Evolutionary conservation across 2,888 invertebrate species (phyloP).

Genomic region (Drosophila cracens): DNA sequence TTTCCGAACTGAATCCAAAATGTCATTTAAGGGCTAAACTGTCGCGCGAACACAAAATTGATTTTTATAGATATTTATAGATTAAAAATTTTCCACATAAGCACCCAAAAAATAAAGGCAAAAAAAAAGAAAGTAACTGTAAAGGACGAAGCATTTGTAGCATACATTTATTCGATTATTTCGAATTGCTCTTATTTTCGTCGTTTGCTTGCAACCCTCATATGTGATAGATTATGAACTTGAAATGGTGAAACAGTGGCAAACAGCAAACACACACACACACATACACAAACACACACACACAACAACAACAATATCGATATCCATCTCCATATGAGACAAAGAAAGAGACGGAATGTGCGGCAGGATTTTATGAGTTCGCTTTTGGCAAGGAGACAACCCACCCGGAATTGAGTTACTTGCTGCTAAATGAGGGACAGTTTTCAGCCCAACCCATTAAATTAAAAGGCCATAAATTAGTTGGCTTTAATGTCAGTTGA

Average conservation of each 20-base stretch:
- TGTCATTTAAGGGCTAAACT: slow-evolving; percentile 61
- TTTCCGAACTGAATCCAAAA: slow-evolving; percentile 37
- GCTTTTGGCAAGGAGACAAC: slow-evolving; percentile 41
- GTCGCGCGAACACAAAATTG: slow-evolving; percentile 78
- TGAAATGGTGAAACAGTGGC: slow-evolving; percentile 66
- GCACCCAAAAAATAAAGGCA: slow-evolving; percentile 47
- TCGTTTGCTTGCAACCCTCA: slow-evolving; percentile 64
- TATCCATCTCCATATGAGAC: slow-evolving; percentile 21
- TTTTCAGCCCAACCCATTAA: slow-evolving; percentile 83
- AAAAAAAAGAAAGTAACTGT: slow-evolving; percentile 19
- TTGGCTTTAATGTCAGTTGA: slow-evolving; percentile 80
- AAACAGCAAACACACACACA: slow-evolving; percentile 28
- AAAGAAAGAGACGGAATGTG: slow-evolving; percentile 18
- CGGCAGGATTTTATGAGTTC: slow-evolving; percentile 49
- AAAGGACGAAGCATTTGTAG: slow-evolving; percentile 56
- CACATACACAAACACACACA: slow-evolving; percentile 9
- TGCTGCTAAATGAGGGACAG: slow-evolving; percentile 62
- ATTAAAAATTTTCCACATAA: slow-evolving; percentile 78
- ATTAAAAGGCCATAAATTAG: slow-evolving; percentile 85
- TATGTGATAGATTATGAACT: slow-evolving; percentile 67
- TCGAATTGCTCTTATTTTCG: slow-evolving; percentile 37
- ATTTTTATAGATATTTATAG: slow-evolving; percentile 81
- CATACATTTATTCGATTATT: slow-evolving; percentile 65
- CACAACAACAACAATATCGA: neutral
- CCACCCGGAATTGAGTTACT: slow-evolving; percentile 64